Evolutionary conservation across 1,140 invertebrate species (phyloP).

Genomic region (Chrysomallon squamiferum): DNA sequence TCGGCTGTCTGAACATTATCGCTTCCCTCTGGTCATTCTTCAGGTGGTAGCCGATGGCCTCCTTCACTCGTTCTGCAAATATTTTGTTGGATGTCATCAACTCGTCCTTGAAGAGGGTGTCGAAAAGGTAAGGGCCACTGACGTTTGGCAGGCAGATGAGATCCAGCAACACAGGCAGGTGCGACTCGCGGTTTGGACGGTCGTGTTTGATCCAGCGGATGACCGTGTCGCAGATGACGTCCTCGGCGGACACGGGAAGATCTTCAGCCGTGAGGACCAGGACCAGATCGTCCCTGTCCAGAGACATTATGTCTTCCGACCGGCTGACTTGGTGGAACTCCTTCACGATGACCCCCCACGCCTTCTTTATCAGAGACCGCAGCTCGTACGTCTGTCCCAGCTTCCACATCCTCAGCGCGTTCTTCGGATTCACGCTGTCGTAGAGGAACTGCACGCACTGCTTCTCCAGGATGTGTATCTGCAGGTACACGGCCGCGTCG

Average conservation of each 20-base stretch:
- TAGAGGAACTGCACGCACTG: conserved; percentile 3
- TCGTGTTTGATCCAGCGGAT: conserved; percentile 25
- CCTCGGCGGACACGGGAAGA: conserved; percentile 22
- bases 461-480: conserved; percentile 6
- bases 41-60: conserved; percentile 1
- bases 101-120: conserved; percentile 5
- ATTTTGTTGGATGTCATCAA: conserved; percentile 3
- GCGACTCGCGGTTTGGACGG: neutral
- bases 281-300: conserved; percentile 11
- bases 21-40: neutral
- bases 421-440: neutral
- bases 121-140: conserved; percentile 4
- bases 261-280: conserved; percentile 16
- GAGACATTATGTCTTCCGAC: conserved; percentile 15
- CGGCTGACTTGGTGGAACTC: conserved; percentile 19
- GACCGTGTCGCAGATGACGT: conserved; percentile 29
- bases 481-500: conserved; percentile 9
- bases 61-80: neutral
- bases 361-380: neutral
- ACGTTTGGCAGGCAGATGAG: conserved; percentile 18
- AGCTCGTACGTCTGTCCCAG: neutral
- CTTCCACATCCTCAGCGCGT: neutral
- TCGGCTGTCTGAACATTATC: neutral
- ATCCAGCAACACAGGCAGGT: conserved; percentile 19
- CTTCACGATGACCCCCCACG: neutral